Evolutionary conservation across 2,113 vertebrate genomes (phyloP).

Genomic region (Macquaria australasica): DNA sequence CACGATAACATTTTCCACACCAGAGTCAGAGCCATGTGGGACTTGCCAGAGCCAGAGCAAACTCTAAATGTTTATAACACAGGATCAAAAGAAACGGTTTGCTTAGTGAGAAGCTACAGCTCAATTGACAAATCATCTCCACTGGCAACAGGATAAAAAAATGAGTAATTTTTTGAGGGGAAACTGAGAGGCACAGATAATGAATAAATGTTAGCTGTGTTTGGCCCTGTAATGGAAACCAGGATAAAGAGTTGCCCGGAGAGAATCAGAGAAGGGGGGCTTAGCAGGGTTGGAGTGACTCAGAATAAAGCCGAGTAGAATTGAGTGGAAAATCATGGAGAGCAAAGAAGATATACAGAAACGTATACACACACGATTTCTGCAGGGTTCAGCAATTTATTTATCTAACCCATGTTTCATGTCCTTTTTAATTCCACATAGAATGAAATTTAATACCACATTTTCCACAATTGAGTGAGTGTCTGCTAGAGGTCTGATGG

Average conservation of each 20-base stretch:
- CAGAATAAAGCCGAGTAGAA: slow-evolving; percentile 11
- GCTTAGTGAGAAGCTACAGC: slow-evolving; percentile 38
- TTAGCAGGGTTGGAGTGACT: slow-evolving; percentile 10
- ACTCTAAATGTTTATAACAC: slow-evolving; percentile 49
- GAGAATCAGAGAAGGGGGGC: slow-evolving; percentile 30
- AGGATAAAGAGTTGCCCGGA: slow-evolving; percentile 40
- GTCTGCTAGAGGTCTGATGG: neutral
- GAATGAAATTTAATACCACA: neutral
- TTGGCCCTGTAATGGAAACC: slow-evolving; percentile 61
- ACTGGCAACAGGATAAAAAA: slow-evolving; percentile 39
- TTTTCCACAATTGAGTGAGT: too few relatives aligned
- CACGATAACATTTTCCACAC: slow-evolving; percentile 63
- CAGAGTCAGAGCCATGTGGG: slow-evolving; percentile 33
- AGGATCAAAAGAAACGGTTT: slow-evolving; percentile 47
- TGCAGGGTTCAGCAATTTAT: neutral
- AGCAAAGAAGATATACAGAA: neutral
- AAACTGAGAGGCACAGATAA: slow-evolving; percentile 59
- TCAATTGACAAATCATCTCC: slow-evolving; percentile 51
- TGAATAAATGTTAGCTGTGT: slow-evolving; percentile 52
- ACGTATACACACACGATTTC: neutral
- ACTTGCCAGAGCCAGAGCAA: slow-evolving; percentile 46
- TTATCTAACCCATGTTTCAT: too few relatives aligned
- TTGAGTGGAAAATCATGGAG: neutral
- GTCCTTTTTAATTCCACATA: neutral
- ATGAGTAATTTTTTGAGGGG: slow-evolving; percentile 32